Conservation (phyloP, 2,888 invertebrate genomes). For the Ormia ochracea region DNA sequence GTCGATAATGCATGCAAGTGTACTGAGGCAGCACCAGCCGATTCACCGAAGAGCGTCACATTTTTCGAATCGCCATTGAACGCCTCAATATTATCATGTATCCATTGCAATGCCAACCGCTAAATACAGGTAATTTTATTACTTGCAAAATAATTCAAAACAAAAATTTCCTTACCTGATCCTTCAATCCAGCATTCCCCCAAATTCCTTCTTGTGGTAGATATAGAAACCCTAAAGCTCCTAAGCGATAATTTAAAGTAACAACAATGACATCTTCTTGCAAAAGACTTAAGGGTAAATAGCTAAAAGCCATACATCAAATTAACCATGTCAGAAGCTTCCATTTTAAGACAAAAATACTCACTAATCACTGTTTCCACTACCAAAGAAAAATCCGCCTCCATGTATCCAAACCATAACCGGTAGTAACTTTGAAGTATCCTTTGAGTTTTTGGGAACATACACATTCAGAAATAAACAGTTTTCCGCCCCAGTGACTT, state of each 20-base stretch:
- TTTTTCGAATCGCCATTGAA: slow-evolving; percentile 77
- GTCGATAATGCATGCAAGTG: slow-evolving; percentile 71
- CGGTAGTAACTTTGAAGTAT: slow-evolving; percentile 64
- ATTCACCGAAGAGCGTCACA: slow-evolving; percentile 75
- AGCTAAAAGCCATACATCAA: slow-evolving; percentile 62
- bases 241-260: slow-evolving; percentile 74
- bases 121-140: slow-evolving; percentile 13
- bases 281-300: slow-evolving; percentile 72
- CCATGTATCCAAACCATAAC: slow-evolving; percentile 77
- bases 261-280: slow-evolving; percentile 74
- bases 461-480: slow-evolving; percentile 75
- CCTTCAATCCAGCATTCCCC: slow-evolving; percentile 75
- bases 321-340: neutral
- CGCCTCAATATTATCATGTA: slow-evolving; percentile 77
- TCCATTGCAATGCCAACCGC: slow-evolving; percentile 77
- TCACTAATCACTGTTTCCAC: slow-evolving; percentile 72
- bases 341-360: neutral
- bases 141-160: neutral
- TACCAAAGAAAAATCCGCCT: slow-evolving; percentile 73
- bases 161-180: slow-evolving; percentile 68
- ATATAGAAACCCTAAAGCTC: slow-evolving; percentile 73
- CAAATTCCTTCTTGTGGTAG: slow-evolving; percentile 72
- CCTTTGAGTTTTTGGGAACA: slow-evolving; percentile 68
- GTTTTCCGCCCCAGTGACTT: slow-evolving; percentile 72
- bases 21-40: slow-evolving; percentile 72